phyloP scores from a whole-genome alignment of 2,797 vertebrate species.

The Phrynocephalus forsythii region DNA sequence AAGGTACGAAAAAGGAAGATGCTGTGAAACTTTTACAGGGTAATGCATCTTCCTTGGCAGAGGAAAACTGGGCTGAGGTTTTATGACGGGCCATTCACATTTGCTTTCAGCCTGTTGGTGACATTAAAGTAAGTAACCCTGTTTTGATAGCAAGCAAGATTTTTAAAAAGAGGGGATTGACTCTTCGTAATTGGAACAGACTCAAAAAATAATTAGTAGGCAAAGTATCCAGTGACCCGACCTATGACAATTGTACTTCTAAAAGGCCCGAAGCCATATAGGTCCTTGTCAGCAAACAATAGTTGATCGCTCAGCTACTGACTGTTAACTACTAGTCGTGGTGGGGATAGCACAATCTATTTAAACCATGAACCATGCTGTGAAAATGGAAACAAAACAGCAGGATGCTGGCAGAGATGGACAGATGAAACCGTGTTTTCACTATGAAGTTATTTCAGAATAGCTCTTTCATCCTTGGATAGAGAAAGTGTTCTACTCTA shows the following conservation, averaged over 20 bases:
- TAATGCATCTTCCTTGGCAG: slow-evolving; percentile 22
- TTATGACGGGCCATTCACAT: slow-evolving; percentile 8
- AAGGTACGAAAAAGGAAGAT: not conserved
- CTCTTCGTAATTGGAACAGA: slow-evolving; percentile 49
- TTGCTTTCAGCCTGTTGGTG: slow-evolving; percentile 13
- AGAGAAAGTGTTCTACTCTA: not conserved
- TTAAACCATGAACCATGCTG: slow-evolving; percentile 44
- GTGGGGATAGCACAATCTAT: slow-evolving; percentile 46
- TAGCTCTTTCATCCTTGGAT: not conserved
- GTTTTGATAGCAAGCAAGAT: not conserved
- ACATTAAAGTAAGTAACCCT: not conserved
- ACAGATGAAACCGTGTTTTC: not conserved
- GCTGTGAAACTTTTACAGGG: not conserved
- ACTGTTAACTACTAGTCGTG: slow-evolving; percentile 29
- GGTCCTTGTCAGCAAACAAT: slow-evolving; percentile 45
- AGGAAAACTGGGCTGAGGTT: not conserved
- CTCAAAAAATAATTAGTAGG: slow-evolving; percentile 72
- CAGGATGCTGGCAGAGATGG: slow-evolving; percentile 1
- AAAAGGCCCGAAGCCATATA: slow-evolving; percentile 58
- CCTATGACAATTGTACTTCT: slow-evolving; percentile 61
- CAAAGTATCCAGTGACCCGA: slow-evolving; percentile 62
- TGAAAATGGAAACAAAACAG: slow-evolving; percentile 32
- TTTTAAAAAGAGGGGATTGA: not conserved
- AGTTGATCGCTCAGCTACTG: slow-evolving; percentile 45
- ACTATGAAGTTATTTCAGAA: not conserved